phyloP scores from a whole-genome alignment of 2,888 invertebrate species.

The Zaprionus lineosus region DNA sequence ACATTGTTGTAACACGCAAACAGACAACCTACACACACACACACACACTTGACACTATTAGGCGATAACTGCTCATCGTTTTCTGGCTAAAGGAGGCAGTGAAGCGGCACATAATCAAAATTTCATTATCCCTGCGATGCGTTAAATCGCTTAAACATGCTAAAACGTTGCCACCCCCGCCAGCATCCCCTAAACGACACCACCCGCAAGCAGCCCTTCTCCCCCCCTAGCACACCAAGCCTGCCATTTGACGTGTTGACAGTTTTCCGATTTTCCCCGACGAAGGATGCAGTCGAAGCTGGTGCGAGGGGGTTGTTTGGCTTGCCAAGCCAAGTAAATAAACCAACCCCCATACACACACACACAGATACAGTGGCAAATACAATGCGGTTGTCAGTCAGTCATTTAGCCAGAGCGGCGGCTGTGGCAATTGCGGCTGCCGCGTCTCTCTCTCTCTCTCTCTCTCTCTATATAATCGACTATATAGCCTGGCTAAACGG shows the following conservation, averaged over 20 bases:
- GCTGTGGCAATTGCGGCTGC: slow-evolving; percentile 72
- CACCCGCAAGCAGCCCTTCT: background rate
- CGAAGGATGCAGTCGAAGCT: slow-evolving; percentile 54
- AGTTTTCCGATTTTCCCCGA: slow-evolving; percentile 62
- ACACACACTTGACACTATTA: slow-evolving; percentile 50
- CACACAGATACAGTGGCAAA: slow-evolving; percentile 21
- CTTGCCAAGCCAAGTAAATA: slow-evolving; percentile 64
- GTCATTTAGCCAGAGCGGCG: slow-evolving; percentile 72
- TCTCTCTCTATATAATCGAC: slow-evolving; percentile 4
- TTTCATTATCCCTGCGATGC: slow-evolving; percentile 79
- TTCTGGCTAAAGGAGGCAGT: slow-evolving; percentile 52
- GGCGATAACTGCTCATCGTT: slow-evolving; percentile 50
- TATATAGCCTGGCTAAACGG: slow-evolving; percentile 58
- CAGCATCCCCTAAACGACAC: slow-evolving; percentile 4
- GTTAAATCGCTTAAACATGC: slow-evolving; percentile 80
- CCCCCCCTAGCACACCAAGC: no score
- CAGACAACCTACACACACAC: no score
- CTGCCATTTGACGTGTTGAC: slow-evolving; percentile 74
- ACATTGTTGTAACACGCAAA: no score
- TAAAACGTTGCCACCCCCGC: slow-evolving; percentile 47
- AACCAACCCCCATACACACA: slow-evolving; percentile 63
- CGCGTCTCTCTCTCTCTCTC: slow-evolving; percentile 3
- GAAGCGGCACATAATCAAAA: slow-evolving; percentile 76
- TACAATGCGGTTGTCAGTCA: slow-evolving; percentile 76
- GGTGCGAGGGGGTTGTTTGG: slow-evolving; percentile 70